These are phyloP conservation scores for Alitta virens DNA, from an alignment of 2,888 invertebrate genomes.

Conservation along the genomic window DNA sequence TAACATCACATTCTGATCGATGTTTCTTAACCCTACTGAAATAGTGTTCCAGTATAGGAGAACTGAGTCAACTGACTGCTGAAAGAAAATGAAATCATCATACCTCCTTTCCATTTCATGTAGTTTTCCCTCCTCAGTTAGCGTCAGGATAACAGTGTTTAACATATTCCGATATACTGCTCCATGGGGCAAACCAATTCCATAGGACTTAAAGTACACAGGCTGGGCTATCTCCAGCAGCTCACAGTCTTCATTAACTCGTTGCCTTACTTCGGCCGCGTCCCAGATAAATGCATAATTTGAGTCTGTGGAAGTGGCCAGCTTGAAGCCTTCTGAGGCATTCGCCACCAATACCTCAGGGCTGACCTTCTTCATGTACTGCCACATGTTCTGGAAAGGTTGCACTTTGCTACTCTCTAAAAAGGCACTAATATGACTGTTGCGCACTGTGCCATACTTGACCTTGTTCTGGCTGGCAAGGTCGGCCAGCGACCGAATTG, in stretches of 20 bases:
- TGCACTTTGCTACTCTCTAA: conserved; percentile 52
- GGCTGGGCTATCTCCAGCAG: conserved; percentile 53
- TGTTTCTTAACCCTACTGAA: too few relatives aligned
- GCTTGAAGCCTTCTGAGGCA: conserved; percentile 42
- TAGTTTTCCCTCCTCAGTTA: conserved; percentile 45
- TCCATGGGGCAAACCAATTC: conserved; percentile 50
- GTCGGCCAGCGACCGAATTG: conserved; percentile 49
- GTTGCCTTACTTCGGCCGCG: conserved; percentile 48
- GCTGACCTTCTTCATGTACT: conserved; percentile 47
- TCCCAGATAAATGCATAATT: conserved; percentile 55
- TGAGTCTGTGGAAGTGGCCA: conserved; percentile 31
- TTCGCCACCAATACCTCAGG: conserved; percentile 43
- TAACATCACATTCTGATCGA: too few relatives aligned
- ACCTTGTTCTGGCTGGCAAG: conserved; percentile 50
- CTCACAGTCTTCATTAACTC: conserved; percentile 64
- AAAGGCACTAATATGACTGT: conserved; percentile 51
- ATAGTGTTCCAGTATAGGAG: too few relatives aligned
- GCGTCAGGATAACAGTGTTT: conserved; percentile 45
- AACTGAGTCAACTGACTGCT: too few relatives aligned
- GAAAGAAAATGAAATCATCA: too few relatives aligned
- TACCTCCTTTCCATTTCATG: conserved; percentile 50
- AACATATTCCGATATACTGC: conserved; percentile 49
- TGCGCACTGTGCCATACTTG: conserved; percentile 51
- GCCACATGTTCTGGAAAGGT: conserved; percentile 51
- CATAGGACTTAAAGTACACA: conserved; percentile 51